phyloP scores from a whole-genome alignment of 2,113 vertebrate species.

The Naja naja region DNA sequence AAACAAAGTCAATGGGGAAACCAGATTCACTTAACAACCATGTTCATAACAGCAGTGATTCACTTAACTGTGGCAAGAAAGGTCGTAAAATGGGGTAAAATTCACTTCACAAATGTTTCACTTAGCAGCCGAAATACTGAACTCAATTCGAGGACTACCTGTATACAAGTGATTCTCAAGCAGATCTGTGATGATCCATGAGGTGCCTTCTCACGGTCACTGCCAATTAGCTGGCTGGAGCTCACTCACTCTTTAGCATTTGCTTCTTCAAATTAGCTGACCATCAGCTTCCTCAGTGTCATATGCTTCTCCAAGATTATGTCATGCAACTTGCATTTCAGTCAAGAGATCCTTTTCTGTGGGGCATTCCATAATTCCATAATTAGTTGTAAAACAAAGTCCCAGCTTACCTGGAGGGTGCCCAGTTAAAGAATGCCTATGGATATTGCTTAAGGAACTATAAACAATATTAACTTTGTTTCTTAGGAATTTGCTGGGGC shows the following conservation, averaged over 20 bases:
- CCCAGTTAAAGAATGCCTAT: background rate
- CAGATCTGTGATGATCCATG: background rate
- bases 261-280: background rate
- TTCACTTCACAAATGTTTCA: background rate
- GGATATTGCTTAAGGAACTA: background rate
- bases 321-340: background rate
- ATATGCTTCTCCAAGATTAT: background rate
- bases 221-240: background rate
- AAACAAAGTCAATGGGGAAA: background rate
- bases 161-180: background rate
- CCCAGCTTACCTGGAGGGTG: background rate
- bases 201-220: background rate
- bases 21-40: background rate
- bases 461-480: slow-evolving; percentile 42
- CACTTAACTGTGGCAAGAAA: background rate
- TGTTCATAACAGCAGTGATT: background rate
- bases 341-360: background rate
- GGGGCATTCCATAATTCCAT: too few relatives aligned
- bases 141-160: background rate
- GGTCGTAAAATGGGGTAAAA: background rate
- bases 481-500: slow-evolving; percentile 83
- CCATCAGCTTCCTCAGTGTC: background rate
- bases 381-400: background rate
- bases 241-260: background rate
- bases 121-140: background rate